Conservation (phyloP, 2,888 invertebrate genomes). For the Archips crataeganus region DNA sequence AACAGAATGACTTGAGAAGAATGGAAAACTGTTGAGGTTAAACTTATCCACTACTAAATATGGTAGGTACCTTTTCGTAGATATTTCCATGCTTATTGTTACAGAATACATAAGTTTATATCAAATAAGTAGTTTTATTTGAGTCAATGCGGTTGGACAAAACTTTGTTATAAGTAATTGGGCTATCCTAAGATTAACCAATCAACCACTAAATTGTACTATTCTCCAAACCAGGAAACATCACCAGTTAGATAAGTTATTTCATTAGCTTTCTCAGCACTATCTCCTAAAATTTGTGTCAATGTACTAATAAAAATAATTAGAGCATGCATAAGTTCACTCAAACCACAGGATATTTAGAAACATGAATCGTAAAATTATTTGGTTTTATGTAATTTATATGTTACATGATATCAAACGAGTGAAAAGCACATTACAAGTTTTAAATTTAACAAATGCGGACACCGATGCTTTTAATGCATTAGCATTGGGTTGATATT, state of each 20-base stretch:
- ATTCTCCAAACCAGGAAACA: background rate
- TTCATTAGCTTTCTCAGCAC: conserved; percentile 5
- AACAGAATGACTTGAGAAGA: background rate
- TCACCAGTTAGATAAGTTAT: conserved; percentile 5
- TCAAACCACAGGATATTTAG: conserved; percentile 33
- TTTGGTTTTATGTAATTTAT: conserved; percentile 6
- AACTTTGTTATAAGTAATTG: too few relatives aligned
- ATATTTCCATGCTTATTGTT: too few relatives aligned
- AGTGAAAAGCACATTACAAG: background rate
- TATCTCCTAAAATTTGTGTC: conserved; percentile 22
- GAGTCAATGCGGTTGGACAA: too few relatives aligned
- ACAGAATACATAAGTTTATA: too few relatives aligned
- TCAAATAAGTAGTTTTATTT: too few relatives aligned
- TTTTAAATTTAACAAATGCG: conserved; percentile 1
- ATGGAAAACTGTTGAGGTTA: background rate
- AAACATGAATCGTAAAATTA: conserved; percentile 28
- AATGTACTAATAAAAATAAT: conserved; percentile 38
- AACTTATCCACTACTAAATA: too few relatives aligned
- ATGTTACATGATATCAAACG: conserved; percentile 28
- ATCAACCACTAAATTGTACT: too few relatives aligned
- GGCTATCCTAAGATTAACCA: too few relatives aligned
- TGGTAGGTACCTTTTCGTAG: too few relatives aligned
- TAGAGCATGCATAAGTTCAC: conserved; percentile 26
- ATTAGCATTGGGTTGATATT: background rate
- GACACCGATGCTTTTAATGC: background rate